Evolutionary conservation across 2,113 vertebrate genomes (phyloP), one percentile per base, ranked within the genome.

Genomic region (Centropus bengalensis): DNA sequence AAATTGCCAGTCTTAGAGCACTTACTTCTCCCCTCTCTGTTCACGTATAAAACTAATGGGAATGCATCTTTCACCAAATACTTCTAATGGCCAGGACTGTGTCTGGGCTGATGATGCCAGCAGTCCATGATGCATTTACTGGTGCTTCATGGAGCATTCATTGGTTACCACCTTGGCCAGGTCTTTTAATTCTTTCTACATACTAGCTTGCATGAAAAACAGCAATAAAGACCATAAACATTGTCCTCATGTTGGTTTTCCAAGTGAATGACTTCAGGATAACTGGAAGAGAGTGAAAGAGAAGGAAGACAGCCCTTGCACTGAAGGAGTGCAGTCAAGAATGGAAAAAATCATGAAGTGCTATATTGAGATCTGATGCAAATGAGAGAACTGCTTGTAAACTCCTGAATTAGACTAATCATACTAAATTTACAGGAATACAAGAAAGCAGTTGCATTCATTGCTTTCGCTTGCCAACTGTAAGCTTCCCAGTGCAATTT

Each of bases 401-500:
- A 82, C 20, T 81, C 55, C 68, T 44, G 75, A 85, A 93, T 93
- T 93, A 95, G 82, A 73, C n/a, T 23, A 69, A 75, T 67, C 42
- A 19, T 60, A 23, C 63, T 76, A 74, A 79, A 94, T 87, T 89
- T 87, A 67, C 22, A 49, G 62, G 74, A 93, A 89, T 76, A 59
- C 30, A 76, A 84, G 91, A 93, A 73, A 63, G 78, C 4, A 79
- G 66, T 83, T 0, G 0, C 81, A 95, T 92, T 91, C 69, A 6
- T 69, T 93, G 54, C 24, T 52, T 23, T 20, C 60, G 56, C 49
- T 64, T 86, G 91, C 87, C 93, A 94, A 38, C 51, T 91, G 78
- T 87, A 82, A 78, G 27, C 22, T 71, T 76, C 86, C 92, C 94
- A 95, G 63, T 27, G 62, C 16, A 59, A 45, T 87, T 93, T 93